phyloP scores from a whole-genome alignment of 2,888 invertebrate genomes.

The Galerucella pusilla region DNA sequence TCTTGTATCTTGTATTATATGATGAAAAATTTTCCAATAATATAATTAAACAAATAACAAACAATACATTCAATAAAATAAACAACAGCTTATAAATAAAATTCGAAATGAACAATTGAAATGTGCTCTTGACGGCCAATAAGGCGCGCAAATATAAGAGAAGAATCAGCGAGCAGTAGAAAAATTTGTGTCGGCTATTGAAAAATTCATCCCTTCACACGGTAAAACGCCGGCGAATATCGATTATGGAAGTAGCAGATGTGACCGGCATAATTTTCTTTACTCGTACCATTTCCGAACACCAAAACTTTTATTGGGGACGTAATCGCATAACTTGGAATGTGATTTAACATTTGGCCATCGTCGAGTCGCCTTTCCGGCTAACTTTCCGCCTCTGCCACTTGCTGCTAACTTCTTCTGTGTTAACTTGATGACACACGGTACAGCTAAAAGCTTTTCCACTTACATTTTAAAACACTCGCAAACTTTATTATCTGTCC shows the following conservation, averaged over 20 bases:
- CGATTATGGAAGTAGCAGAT: conserved; percentile 59
- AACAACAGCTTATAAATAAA: background rate
- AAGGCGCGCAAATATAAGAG: conserved; percentile 35
- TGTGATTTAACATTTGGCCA: conserved; percentile 58
- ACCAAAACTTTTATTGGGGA: conserved; percentile 56
- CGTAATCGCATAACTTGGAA: conserved; percentile 60
- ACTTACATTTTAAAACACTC: conserved; percentile 12
- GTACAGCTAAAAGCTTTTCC: conserved; percentile 10
- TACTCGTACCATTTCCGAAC: conserved; percentile 54
- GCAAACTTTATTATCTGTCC: conserved; percentile 4
- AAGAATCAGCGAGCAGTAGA: conserved; percentile 32
- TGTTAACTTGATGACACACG: conserved; percentile 13
- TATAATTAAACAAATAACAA: background rate
- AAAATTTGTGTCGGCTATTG: conserved; percentile 50
- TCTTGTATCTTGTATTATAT: too few species aligned
- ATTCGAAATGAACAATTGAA: conserved; percentile 13
- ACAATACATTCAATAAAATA: background rate
- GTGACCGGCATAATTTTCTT: conserved; percentile 57
- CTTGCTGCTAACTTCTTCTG: conserved; percentile 15
- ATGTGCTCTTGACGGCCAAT: conserved; percentile 19
- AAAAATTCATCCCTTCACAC: conserved; percentile 54
- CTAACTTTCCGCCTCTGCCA: conserved; percentile 23
- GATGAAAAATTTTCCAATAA: background rate
- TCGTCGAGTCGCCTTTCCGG: conserved; percentile 34
- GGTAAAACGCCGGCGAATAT: conserved; percentile 47